Conservation (phyloP, 1,140 invertebrate genomes). For the Apis florea region DNA sequence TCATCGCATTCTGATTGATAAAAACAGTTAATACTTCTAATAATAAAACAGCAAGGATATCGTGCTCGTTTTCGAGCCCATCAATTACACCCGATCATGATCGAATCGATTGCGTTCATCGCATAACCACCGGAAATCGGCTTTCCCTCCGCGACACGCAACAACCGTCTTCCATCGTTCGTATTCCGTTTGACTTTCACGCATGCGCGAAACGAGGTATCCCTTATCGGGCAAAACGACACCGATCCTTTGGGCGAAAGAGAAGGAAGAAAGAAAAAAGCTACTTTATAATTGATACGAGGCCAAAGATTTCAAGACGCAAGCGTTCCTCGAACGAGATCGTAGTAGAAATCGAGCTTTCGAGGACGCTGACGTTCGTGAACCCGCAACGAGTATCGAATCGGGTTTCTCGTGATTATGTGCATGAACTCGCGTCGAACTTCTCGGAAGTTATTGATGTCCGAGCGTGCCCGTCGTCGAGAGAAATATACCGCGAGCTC, state of each 20-base stretch:
- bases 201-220: conserved; percentile 26
- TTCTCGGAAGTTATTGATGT: conserved; percentile 50
- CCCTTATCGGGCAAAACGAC: conserved; percentile 26
- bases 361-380: conserved; percentile 47
- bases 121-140: conserved; percentile 29
- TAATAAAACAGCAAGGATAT: neutral
- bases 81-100: neutral
- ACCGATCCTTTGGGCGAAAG: neutral
- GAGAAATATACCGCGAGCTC: conserved; percentile 30
- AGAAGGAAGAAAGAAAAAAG: too few relatives aligned
- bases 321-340: conserved; percentile 40
- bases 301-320: neutral
- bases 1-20: neutral
- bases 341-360: conserved; percentile 16
- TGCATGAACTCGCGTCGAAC: neutral
- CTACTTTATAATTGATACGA: neutral
- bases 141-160: conserved; percentile 41
- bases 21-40: neutral
- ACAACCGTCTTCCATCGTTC: conserved; percentile 17
- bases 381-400: conserved; percentile 49
- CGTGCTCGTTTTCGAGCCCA: neutral
- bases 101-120: conserved; percentile 18
- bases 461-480: conserved; percentile 35
- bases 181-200: conserved; percentile 17
- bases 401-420: conserved; percentile 27